Base-by-base conservation (phyloP, 1,140 invertebrate genomes). In the Drosophila ambigua region DNA sequence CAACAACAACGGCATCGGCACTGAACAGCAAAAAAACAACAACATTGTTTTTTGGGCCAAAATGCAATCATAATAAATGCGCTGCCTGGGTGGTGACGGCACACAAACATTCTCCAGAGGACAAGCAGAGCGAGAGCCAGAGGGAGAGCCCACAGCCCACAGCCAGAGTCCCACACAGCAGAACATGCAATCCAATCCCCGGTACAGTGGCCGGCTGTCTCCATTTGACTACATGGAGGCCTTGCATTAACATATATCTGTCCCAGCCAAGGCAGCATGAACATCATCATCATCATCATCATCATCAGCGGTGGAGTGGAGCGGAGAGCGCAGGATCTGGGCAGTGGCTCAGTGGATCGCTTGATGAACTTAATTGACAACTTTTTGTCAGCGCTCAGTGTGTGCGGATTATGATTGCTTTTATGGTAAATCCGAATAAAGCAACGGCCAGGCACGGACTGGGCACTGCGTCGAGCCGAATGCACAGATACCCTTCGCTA, bases 61-160 rank as follows among this genome's bases (percentile, higher is more conserved):
- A 87, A 88, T 82, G 83, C 83, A 87, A 88, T 87, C 69, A 87
- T 88, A 82, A 87, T 87, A 88, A 87, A 87, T 88, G 78, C 75
- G 59, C 81, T 87, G 82, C 81, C 71, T 87, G 82, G 82, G 82
- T 87, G 82, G 82, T 76, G 62, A 72, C 50, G 43, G 48, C 68
- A 49, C 63, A 50, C 50, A 68, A 46, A 20, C 59, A 44, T 41
- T 15, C 35, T 48, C 39, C 45, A 66, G 31, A 43, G 43, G 35
- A 39, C 53, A 24, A 15, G 24, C 31, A 35, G 4, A 35, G 9
- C 31, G 8, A 9, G 8, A 35, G 31, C 31, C 9, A 35, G 8
- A 35, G 31, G 3, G 1, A 20, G 20, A 20, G 20, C 20, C 2
- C 16, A 16, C 16, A 16, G 16, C 16, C 20, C 20, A 26, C 11